Evolutionary conservation across 2,888 invertebrate genomes (phyloP), one percentile per base, ranked within the genome.

Genomic region (Sesia bembeciformis): DNA sequence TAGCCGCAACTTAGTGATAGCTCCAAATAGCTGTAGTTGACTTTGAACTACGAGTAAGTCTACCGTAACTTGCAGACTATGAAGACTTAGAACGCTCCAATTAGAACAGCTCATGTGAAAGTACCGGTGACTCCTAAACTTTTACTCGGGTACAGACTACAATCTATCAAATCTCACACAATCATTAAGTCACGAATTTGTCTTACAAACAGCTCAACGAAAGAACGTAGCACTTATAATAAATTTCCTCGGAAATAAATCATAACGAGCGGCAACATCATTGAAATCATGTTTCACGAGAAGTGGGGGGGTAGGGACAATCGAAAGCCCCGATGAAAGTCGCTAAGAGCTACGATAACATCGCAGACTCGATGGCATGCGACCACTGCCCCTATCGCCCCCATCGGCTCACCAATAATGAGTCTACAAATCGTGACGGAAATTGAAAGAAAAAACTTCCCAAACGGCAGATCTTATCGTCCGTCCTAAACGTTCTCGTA

Each of bases 391-490:
- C 88, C 76, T 88, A 88, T 87, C 87, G 84, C 88, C 88, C 87
- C 74, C 88, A 89, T 89, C 87, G 71, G 63, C 78, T 71, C 76
- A 75, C 81, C 78, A 81, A 86, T 88, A 88, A 88, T 88, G 85
- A 88, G 78, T 74, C 78, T 78, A 88, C 88, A 89, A 88, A 89
- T 89, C 89, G 87, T 86, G 85, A 87, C 87, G 88, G 86, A 89
- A 86, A 88, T 87, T 81, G 85, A 88, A 88, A 87, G 86, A 89
- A 86, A 89, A 86, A 89, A 88, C 84, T 84, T 85, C 85, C 84
- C 85, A 79, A 85, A 74, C 78, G 78, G 69, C 81, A 80, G 88
- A 89, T 89, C 87, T 84, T 88, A 89, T 88, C 88, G 75, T 56
- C 66, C 72, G 65, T 73, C 78, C 86, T 89, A 89, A 89, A 88